Base-by-base conservation (phyloP, 2,888 invertebrate species). In the Watsonalla binaria region DNA sequence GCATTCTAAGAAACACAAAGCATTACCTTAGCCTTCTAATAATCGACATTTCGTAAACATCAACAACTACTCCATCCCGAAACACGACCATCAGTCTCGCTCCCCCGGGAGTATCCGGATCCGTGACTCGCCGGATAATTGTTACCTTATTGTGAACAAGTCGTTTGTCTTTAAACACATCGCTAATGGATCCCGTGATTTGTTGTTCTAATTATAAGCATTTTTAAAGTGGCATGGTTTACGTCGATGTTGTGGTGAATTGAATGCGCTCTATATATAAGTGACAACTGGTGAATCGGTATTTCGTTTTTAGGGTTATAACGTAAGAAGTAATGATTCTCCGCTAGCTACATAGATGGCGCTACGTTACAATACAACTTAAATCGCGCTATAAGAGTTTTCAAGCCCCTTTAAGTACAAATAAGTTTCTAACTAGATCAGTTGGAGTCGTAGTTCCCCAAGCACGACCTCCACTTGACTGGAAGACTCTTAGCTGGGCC, bases 101-200 rank as follows among this genome's bases (percentile, higher is more conserved):
- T 75, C 74, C 74, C 66, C 55, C 65, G 76, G 79, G 78, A 68
- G 63, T 57, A 52, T 55, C 65, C 56, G 57, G 58, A 54, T 53
- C 53, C 58, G 63, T 59, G 60, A 61, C 60, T 49, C 62, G 50
- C 59, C 59, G 69, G 78, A 77, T 83, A 84, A 85, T 84, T 84
- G 83, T 81, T 78, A 78, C 76, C 79, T 80, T 74, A 76, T 78
- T 76, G 76, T 72, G 72, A 71, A 66, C 72, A 70, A 72, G 72
- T 73, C 78, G 82, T 83, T 80, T 76, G 76, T 84, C 82, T 84
- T 78, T 56, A 58, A 61, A 68, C 72, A 69, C 74, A 68, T 73
- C 68, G 70, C 77, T 84, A 86, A 85, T 85, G 84, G 82, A 78
- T 73, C 69, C 42, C 63, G 74, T 82, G 82, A 84, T 84, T 85